Percentiles rank a stretch among this genome's conserved stretches.
These are phyloP conservation scores for Scolopax rusticola DNA, from an alignment of 2,797 vertebrate species.

Conservation along the genomic window DNA sequence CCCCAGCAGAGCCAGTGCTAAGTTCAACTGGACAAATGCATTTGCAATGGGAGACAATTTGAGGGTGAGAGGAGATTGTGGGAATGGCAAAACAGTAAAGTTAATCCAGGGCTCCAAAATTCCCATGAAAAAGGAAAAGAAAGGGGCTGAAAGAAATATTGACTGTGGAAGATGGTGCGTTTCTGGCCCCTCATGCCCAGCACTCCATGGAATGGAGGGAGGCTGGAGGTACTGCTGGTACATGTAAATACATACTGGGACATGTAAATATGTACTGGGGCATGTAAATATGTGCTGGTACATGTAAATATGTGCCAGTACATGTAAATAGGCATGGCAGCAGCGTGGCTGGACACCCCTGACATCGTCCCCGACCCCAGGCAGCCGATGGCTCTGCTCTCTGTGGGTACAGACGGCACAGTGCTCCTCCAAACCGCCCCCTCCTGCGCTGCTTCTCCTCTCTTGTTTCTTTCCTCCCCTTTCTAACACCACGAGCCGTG, in stretches of 20 bases:
- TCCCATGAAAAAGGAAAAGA: background rate
- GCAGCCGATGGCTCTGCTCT: rapidly evolving
- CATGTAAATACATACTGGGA: too few relatives aligned
- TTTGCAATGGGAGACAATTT: background rate
- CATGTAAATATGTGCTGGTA: too few relatives aligned
- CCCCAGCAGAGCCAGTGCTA: background rate
- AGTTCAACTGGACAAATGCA: background rate
- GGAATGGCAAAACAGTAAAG: rapidly evolving
- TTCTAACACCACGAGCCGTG: rapidly evolving
- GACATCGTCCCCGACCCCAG: rapidly evolving
- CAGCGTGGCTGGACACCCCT: rapidly evolving
- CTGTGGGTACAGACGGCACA: rapidly evolving
- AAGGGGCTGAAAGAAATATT: background rate
- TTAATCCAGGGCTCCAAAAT: background rate
- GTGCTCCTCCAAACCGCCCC: rapidly evolving
- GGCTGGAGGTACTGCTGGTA: background rate
- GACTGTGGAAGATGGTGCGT: background rate
- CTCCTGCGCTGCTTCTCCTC: background rate
- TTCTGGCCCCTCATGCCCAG: background rate
- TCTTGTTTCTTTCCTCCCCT: too few relatives aligned
- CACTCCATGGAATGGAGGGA: rapidly evolving
- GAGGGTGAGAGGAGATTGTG: background rate
- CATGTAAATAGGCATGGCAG: background rate
- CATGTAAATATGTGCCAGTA: background rate
- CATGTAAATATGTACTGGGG: background rate